Percentiles rank a stretch among this genome's conserved stretches.
phyloP scores from a whole-genome alignment of 1,140 invertebrate genomes.

The Tetramorium parvispinum region DNA sequence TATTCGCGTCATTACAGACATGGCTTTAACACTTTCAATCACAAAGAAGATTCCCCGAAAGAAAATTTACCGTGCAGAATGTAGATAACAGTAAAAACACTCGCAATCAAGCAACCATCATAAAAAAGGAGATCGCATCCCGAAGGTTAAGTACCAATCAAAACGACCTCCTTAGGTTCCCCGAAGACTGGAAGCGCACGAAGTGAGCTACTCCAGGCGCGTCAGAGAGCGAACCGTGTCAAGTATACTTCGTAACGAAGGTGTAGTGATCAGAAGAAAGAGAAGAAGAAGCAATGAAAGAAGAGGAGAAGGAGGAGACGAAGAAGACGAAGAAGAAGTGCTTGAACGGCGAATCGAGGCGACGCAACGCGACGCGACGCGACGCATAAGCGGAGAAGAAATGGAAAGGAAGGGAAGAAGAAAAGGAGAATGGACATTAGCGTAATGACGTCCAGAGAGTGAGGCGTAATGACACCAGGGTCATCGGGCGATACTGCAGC shows the following conservation, averaged over 20 bases:
- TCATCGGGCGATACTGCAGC: slow-evolving; percentile 74
- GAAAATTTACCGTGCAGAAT: slow-evolving; percentile 44
- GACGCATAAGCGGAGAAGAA: not conserved
- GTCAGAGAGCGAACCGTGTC: slow-evolving; percentile 71
- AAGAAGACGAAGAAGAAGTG: slow-evolving; percentile 19
- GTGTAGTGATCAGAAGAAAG: slow-evolving; percentile 61
- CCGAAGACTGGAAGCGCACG: slow-evolving; percentile 57
- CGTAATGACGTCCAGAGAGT: slow-evolving; percentile 77
- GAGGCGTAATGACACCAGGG: slow-evolving; percentile 76
- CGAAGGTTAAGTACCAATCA: slow-evolving; percentile 69
- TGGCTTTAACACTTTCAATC: slow-evolving; percentile 7
- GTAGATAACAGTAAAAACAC: slow-evolving; percentile 57
- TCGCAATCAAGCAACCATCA: slow-evolving; percentile 25
- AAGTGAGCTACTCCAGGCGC: slow-evolving; percentile 63
- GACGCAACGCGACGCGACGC: slow-evolving; percentile 38
- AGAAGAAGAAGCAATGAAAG: slow-evolving; percentile 55
- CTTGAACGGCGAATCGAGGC: slow-evolving; percentile 58
- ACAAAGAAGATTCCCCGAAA: slow-evolving; percentile 31
- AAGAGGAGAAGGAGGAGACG: slow-evolving; percentile 51
- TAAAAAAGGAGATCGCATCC: slow-evolving; percentile 54
- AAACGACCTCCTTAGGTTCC: slow-evolving; percentile 45
- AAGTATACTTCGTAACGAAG: slow-evolving; percentile 63
- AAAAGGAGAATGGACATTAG: slow-evolving; percentile 76
- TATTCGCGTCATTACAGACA: not conserved
- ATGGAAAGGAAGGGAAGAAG: not conserved